Conservation (phyloP, 2,113 vertebrate genomes). For the Oxyruncus cristatus region DNA sequence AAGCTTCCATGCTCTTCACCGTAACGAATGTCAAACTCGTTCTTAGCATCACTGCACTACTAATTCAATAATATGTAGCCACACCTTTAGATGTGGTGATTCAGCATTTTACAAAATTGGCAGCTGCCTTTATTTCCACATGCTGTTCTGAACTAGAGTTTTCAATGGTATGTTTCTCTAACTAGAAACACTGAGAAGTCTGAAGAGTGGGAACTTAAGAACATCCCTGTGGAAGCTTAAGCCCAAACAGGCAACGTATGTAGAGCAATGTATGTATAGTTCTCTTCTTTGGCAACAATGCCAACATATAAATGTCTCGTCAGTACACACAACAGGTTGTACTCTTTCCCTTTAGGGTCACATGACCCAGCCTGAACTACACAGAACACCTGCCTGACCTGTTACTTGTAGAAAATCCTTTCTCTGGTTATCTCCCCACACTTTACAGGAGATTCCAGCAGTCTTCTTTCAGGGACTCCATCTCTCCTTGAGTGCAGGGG, state of each 20-base stretch:
- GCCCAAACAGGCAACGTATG: background rate
- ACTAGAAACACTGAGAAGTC: background rate
- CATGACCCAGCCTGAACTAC: background rate
- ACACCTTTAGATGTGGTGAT: background rate
- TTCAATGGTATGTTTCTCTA: background rate
- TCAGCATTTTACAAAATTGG: background rate
- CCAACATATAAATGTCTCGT: background rate
- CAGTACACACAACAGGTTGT: background rate
- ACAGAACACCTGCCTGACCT: background rate
- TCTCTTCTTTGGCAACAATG: background rate
- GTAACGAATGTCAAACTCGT: background rate
- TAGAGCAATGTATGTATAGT: background rate
- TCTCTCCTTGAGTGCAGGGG: background rate
- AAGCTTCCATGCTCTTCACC: background rate
- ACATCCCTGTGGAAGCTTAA: background rate
- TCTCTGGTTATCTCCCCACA: background rate
- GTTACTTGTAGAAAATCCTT: background rate
- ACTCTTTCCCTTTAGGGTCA: background rate
- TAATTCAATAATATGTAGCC: background rate
- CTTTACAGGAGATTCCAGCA: background rate
- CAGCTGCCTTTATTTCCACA: background rate
- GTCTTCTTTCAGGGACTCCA: background rate
- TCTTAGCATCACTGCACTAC: background rate
- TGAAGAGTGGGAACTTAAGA: background rate
- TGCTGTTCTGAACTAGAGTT: background rate